phyloP scores from a whole-genome alignment of 2,797 vertebrate species.

The Myotis planiceps region DNA sequence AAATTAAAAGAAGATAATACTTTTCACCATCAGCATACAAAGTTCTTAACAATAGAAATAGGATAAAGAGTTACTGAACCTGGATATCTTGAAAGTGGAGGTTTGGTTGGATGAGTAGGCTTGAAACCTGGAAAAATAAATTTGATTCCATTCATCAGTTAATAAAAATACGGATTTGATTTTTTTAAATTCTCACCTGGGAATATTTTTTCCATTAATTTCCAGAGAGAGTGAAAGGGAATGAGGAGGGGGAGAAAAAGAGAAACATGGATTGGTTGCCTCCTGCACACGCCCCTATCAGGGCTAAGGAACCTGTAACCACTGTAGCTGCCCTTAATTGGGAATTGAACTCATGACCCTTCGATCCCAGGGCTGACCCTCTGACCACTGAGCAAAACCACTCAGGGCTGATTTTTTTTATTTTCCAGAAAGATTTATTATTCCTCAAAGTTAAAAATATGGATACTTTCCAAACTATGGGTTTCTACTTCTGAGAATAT shows the following conservation, averaged over 20 bases:
- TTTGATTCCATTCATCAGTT: background rate
- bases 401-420: background rate
- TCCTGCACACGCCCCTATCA: no score
- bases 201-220: no score
- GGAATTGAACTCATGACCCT: no score
- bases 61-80: conserved; percentile 43
- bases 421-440: background rate
- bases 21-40: background rate
- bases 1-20: conserved; percentile 12
- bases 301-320: no score
- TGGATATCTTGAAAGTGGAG: conserved; percentile 42
- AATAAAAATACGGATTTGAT: conserved; percentile 19
- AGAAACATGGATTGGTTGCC: no score
- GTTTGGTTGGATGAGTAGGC: conserved; percentile 38
- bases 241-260: no score
- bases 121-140: conserved; percentile 66
- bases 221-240: no score
- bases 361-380: no score
- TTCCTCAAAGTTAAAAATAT: background rate
- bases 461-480: background rate
- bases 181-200: background rate
- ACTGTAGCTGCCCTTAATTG: no score
- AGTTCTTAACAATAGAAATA: background rate
- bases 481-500: conserved; percentile 14
- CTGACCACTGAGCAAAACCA: no score